Conservation (phyloP, 2,113 vertebrate genomes). For the Hippocampus comes region DNA sequence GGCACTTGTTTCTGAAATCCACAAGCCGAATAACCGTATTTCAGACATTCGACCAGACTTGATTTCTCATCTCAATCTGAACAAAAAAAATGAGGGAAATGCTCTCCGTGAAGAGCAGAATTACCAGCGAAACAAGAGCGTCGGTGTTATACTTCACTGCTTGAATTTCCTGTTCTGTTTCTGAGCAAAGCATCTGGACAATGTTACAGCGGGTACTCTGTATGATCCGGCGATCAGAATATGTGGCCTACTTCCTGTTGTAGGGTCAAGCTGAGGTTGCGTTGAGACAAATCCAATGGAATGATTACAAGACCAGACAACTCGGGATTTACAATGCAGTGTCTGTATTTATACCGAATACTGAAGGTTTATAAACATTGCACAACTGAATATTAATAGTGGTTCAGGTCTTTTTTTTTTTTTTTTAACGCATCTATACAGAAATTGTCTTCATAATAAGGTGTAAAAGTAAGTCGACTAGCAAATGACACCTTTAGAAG, state of each 20-base stretch:
- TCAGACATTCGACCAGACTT: conserved; percentile 29
- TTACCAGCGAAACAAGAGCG: conserved; percentile 26
- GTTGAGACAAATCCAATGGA: conserved; percentile 18
- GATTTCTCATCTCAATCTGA: conserved; percentile 34
- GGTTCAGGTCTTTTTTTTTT: neutral
- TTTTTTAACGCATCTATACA: neutral
- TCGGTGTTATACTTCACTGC: conserved; percentile 20
- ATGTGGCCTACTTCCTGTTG: conserved; percentile 37
- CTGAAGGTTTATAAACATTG: neutral
- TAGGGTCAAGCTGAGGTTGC: conserved; percentile 35
- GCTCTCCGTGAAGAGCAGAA: neutral
- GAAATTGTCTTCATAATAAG: neutral
- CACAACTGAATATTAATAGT: neutral
- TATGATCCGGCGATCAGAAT: conserved; percentile 62
- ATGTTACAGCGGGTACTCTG: conserved; percentile 44
- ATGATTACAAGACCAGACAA: conserved; percentile 5
- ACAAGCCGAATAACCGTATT: conserved; percentile 56
- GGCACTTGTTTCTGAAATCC: conserved; percentile 58
- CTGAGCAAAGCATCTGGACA: conserved; percentile 60
- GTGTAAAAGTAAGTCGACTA: neutral
- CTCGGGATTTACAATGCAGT: conserved; percentile 7
- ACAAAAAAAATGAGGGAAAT: conserved; percentile 11
- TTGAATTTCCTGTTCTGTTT: conserved; percentile 41
- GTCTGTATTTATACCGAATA: neutral
- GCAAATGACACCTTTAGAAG: too few relatives aligned